phyloP scores from a whole-genome alignment of 2,888 invertebrate species.

The Congeria kusceri region DNA sequence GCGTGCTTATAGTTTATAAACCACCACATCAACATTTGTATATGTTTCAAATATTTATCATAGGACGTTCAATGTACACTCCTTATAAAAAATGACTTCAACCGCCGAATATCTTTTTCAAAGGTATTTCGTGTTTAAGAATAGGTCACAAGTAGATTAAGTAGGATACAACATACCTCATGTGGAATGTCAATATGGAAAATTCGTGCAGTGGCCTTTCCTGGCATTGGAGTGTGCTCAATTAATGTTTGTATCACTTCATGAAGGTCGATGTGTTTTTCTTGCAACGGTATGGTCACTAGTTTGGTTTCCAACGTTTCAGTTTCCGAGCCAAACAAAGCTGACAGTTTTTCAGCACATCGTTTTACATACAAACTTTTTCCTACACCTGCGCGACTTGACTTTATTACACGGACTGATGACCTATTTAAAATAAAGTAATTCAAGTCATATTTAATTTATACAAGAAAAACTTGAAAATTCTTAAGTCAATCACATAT shows the following conservation, averaged over 20 bases:
- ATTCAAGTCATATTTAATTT: too few relatives aligned
- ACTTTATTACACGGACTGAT: constrained; percentile 73
- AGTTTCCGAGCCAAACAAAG: not conserved
- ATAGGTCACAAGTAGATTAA: too few relatives aligned
- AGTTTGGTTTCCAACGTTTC: constrained; percentile 8
- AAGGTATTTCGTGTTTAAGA: too few relatives aligned
- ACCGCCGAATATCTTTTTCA: too few relatives aligned
- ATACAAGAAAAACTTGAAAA: too few relatives aligned
- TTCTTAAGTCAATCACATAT: too few relatives aligned
- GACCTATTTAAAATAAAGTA: constrained; percentile 50
- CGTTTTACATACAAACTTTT: constrained; percentile 73
- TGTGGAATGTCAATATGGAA: constrained; percentile 77
- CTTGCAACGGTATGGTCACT: constrained; percentile 68
- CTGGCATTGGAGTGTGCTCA: constrained; percentile 55
- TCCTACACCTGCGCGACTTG: constrained; percentile 77
- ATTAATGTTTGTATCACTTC: constrained; percentile 58
- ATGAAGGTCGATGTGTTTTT: constrained; percentile 60
- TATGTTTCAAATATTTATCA: too few relatives aligned
- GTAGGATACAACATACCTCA: constrained; percentile 59
- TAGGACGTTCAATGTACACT: too few relatives aligned
- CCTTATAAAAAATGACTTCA: too few relatives aligned
- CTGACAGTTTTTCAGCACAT: constrained; percentile 54
- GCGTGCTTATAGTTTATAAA: too few relatives aligned
- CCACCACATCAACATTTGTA: too few relatives aligned
- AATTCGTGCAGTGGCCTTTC: constrained; percentile 59